Percentiles rank a stretch among this genome's conserved stretches.
Conservation (phyloP, 2,797 vertebrate species). For the Brotula barbata region DNA sequence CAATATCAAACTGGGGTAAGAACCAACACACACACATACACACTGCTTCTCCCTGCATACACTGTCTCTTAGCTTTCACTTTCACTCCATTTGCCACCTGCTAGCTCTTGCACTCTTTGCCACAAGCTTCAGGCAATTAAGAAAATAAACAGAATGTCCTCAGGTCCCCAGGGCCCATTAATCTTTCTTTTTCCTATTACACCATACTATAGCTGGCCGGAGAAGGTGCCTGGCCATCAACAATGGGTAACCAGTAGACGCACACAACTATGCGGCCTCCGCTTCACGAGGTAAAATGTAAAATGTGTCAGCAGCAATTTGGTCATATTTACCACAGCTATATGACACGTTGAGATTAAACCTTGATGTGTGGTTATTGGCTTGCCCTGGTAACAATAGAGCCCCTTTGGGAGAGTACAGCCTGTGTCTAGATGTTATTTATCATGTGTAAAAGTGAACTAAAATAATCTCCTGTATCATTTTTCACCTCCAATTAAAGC, state of each 20-base stretch:
- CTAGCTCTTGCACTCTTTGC: slow-evolving; percentile 40
- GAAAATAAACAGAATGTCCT: slow-evolving; percentile 73
- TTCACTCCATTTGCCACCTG: slow-evolving; percentile 55
- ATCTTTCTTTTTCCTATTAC: slow-evolving; percentile 72
- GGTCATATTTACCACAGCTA: slow-evolving; percentile 56
- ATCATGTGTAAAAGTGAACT: slow-evolving; percentile 55
- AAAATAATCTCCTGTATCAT: slow-evolving; percentile 60
- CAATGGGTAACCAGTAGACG: slow-evolving; percentile 76
- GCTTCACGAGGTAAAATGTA: slow-evolving; percentile 49
- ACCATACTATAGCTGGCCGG: slow-evolving; percentile 56
- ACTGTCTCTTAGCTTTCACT: slow-evolving; percentile 43
- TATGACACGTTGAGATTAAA: slow-evolving; percentile 69
- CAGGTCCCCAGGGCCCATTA: slow-evolving; percentile 63
- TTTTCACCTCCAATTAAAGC: slow-evolving; percentile 57
- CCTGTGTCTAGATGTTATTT: slow-evolving; percentile 51
- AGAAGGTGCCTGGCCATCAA: slow-evolving; percentile 65
- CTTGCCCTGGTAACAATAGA: slow-evolving; percentile 61
- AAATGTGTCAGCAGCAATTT: slow-evolving; percentile 69
- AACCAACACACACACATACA: slow-evolving; percentile 16
- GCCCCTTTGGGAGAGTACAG: slow-evolving; percentile 33
- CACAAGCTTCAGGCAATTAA: slow-evolving; percentile 64
- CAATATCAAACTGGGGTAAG: slow-evolving; percentile 21
- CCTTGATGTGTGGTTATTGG: slow-evolving; percentile 62
- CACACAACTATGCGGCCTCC: slow-evolving; percentile 68
- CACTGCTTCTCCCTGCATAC: slow-evolving; percentile 26